Base-by-base conservation (phyloP, 2,113 vertebrate species). In the Dipodomys ordii region DNA sequence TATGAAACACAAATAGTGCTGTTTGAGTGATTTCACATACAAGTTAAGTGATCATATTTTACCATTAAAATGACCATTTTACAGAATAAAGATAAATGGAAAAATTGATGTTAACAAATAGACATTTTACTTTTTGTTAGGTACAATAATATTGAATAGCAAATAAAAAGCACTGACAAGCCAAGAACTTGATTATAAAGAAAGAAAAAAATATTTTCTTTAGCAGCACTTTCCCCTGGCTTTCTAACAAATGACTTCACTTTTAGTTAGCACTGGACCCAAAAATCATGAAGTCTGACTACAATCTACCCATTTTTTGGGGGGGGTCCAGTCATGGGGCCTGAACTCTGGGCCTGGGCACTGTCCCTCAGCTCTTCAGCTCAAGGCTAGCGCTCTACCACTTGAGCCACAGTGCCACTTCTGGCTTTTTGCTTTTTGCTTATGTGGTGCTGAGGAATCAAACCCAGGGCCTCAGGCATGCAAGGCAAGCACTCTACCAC, bases 41-140 rank as follows among this genome's bases (percentile, higher is more conserved):
- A 81, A 64, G 88, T 62, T 80, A 87, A 60, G 15, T 74, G 11
- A 22, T 28, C 65, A 30, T 93, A 69, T 22, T 65, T 88, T 62
- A 72, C 64, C 46, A 64, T 64, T 78, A 76, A 87, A 80, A 91
- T 7, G 78, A 32, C 0, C 60, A n/a, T 9, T 35, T 35, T 6
- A 32, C 32, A 15, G 30, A 57, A 62, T 65, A 72, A 92, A 90
- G 49, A 20, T 78, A 27, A 71, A 90, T 39, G 23, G 18, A 62
- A 69, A 87, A 81, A 92, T 74, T 2, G 76, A 39, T 79, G 15
- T 32, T 79, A 46, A 68, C 20, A 49, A 32, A 39, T 91, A 71
- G 30, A 60, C 53, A 79, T 83, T 91, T 95, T 76, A 22, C 25
- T n/a, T 95, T 87, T 78, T 71, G 19, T 64, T 89, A 30, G 49